phyloP scores from a whole-genome alignment of 2,888 invertebrate species.

The Pseudanteris insignis region DNA sequence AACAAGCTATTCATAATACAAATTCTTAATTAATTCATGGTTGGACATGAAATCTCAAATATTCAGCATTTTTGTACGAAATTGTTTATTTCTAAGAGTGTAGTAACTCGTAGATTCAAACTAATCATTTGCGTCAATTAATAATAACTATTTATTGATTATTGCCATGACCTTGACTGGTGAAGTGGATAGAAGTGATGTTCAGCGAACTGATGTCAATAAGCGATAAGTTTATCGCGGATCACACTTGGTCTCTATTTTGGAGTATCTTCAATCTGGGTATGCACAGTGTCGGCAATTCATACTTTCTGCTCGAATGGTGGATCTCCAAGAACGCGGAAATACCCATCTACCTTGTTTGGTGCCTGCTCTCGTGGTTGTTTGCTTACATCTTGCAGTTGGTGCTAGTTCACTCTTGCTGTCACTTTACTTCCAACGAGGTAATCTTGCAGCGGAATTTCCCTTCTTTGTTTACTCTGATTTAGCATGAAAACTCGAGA shows the following conservation, averaged over 20 bases:
- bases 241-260: slow-evolving; percentile 54
- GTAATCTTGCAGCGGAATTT: slow-evolving; percentile 44
- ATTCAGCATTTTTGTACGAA: too few species aligned
- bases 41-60: too few species aligned
- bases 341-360: slow-evolving; percentile 19
- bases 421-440: slow-evolving; percentile 53
- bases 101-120: too few species aligned
- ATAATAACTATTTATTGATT: too few species aligned
- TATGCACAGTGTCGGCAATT: slow-evolving; percentile 53
- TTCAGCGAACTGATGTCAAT: slow-evolving; percentile 54
- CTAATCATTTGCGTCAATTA: slow-evolving; percentile 1
- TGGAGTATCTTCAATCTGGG: slow-evolving; percentile 57
- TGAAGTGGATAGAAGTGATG: slow-evolving; percentile 55
- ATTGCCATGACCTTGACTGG: too few species aligned
- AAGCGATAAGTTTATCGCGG: slow-evolving; percentile 51
- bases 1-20: too few species aligned
- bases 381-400: slow-evolving; percentile 50
- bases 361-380: slow-evolving; percentile 54
- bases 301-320: slow-evolving; percentile 53
- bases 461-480: not conserved
- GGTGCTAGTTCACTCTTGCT: slow-evolving; percentile 51
- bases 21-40: not conserved
- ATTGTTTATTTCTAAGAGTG: too few species aligned
- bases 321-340: slow-evolving; percentile 11
- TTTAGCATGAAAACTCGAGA: too few species aligned